phyloP scores from a whole-genome alignment of 2,888 invertebrate genomes.

The Pimpla rufipes region DNA sequence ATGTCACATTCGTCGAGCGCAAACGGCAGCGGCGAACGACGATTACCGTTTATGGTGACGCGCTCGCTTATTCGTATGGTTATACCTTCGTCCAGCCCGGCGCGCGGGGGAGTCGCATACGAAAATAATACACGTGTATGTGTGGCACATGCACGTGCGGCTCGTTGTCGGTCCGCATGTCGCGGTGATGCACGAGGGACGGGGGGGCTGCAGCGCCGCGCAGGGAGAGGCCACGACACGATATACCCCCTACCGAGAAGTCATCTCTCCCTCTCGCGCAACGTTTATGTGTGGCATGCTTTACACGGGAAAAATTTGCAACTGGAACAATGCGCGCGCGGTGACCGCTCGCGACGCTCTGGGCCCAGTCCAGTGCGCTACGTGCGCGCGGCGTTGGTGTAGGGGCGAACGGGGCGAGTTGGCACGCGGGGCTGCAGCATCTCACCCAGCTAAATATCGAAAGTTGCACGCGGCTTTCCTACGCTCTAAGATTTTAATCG shows the following conservation, averaged over 20 bases:
- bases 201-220: conserved; percentile 60
- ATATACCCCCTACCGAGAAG: conserved; percentile 80
- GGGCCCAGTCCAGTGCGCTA: conserved; percentile 45
- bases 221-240: conserved; percentile 56
- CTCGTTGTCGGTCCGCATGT: conserved; percentile 64
- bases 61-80: conserved; percentile 52
- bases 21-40: conserved; percentile 45
- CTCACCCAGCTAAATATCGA: too few relatives aligned
- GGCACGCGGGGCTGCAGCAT: too few relatives aligned
- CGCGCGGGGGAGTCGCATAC: conserved; percentile 29
- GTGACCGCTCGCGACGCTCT: conserved; percentile 59
- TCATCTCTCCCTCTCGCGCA: conserved; percentile 62
- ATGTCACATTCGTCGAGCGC: conserved; percentile 33
- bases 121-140: conserved; percentile 36
- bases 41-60: conserved; percentile 65
- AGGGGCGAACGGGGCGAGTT: too few relatives aligned
- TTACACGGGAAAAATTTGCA: conserved; percentile 84
- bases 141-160: conserved; percentile 63
- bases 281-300: conserved; percentile 64
- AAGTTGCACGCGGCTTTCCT: too few relatives aligned
- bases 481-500: too few relatives aligned
- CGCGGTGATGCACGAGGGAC: conserved; percentile 64
- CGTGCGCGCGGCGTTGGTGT: not conserved
- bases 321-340: conserved; percentile 82
- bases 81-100: conserved; percentile 36